Conservation (phyloP, 1,140 invertebrate genomes). For the Sinella curviseta region DNA sequence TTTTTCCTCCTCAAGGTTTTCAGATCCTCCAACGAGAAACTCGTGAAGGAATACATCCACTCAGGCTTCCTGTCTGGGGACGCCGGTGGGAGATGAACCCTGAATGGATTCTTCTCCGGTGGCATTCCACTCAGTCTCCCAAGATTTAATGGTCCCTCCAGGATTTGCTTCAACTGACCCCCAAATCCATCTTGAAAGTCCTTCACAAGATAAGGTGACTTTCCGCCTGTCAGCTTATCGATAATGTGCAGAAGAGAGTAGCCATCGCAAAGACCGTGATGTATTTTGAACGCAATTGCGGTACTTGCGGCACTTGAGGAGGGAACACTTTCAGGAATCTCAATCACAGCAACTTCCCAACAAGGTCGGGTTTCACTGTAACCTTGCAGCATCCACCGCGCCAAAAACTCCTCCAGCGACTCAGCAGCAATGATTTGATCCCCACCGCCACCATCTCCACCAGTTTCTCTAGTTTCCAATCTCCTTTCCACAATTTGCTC, state of each 20-base stretch:
- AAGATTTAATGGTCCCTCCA: not conserved
- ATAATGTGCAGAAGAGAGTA: constrained; percentile 35
- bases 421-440: not conserved
- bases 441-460: not conserved
- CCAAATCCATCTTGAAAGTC: constrained; percentile 9
- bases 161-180: not conserved
- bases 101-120: not conserved
- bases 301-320: not conserved
- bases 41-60: constrained; percentile 27
- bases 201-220: constrained; percentile 35
- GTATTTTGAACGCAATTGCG: constrained; percentile 31
- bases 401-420: constrained; percentile 24
- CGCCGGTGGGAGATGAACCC: not conserved
- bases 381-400: constrained; percentile 6
- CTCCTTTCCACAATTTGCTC: not conserved
- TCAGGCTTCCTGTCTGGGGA: not conserved
- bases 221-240: constrained; percentile 32
- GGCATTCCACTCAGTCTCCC: not conserved
- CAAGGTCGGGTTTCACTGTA: constrained; percentile 3
- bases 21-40: not conserved
- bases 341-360: constrained; percentile 35
- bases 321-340: too few relatives aligned
- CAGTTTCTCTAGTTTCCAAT: not conserved
- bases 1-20: constrained; percentile 22
- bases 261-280: constrained; percentile 40